phyloP scores from a whole-genome alignment of 2,113 vertebrate genomes.

The Thryonomys swinderianus region DNA sequence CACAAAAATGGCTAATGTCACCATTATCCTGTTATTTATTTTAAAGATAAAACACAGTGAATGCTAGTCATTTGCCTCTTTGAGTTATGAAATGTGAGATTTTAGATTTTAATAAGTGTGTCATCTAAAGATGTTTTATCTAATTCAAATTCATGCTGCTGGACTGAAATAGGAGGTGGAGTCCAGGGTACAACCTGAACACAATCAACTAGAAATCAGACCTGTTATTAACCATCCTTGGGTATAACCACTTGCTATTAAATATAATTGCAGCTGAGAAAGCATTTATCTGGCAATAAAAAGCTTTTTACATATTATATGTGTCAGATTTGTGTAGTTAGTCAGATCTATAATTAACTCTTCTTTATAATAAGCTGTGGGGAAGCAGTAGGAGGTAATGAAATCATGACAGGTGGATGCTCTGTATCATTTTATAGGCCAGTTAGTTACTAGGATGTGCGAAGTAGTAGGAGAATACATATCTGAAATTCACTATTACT shows the following conservation, averaged over 20 bases:
- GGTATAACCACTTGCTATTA: constrained; percentile 8
- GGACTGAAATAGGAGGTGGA: constrained; percentile 42
- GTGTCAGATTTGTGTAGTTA: constrained; percentile 67
- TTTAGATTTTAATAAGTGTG: constrained; percentile 48
- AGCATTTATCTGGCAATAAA: constrained; percentile 65
- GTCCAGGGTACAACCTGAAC: not conserved
- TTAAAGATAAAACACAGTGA: constrained; percentile 36
- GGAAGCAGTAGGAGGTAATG: constrained; percentile 41
- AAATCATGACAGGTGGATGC: not conserved
- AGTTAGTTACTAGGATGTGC: not conserved
- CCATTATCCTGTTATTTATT: constrained; percentile 18
- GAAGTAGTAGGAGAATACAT: not conserved
- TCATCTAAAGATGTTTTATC: constrained; percentile 15
- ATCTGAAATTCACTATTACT: not conserved
- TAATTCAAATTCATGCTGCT: constrained; percentile 53
- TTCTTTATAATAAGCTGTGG: constrained; percentile 62
- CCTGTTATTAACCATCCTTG: constrained; percentile 58
- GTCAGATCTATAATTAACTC: constrained; percentile 70
- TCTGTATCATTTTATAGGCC: not conserved
- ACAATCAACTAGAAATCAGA: constrained; percentile 33
- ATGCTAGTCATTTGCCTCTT: constrained; percentile 37
- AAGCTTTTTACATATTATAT: constrained; percentile 68
- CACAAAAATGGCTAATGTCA: not conserved
- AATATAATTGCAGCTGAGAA: constrained; percentile 71
- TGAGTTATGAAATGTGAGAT: constrained; percentile 26